phyloP scores from a whole-genome alignment of 2,888 invertebrate species.

The Bedellia somnulentella region DNA sequence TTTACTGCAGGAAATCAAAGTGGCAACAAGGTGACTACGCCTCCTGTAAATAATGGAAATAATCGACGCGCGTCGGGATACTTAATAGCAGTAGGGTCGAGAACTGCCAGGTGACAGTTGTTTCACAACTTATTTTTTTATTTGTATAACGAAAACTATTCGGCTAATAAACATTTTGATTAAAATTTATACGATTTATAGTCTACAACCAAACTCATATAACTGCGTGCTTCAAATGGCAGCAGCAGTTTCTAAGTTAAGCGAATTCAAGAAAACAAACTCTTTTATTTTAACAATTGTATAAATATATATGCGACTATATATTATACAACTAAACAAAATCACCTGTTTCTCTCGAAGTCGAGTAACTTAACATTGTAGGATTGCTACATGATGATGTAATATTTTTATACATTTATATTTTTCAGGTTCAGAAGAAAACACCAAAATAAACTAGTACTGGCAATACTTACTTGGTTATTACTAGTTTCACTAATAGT shows the following conservation, averaged over 20 bases:
- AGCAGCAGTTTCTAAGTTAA: no score
- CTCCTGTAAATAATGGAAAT: slow-evolving; percentile 41
- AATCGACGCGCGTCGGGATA: slow-evolving; percentile 44
- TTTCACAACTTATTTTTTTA: not conserved
- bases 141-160: no score
- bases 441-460: slow-evolving; percentile 57
- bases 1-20: no score
- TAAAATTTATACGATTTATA: no score
- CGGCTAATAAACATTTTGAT: no score
- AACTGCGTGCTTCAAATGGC: no score
- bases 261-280: no score
- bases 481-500: slow-evolving; percentile 55
- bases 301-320: no score
- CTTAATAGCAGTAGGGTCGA: slow-evolving; percentile 51
- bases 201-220: no score
- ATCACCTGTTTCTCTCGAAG: not conserved
- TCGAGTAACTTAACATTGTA: not conserved
- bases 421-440: slow-evolving; percentile 65
- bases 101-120: slow-evolving; percentile 40
- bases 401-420: slow-evolving; percentile 8
- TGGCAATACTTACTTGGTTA: slow-evolving; percentile 46
- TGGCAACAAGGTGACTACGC: slow-evolving; percentile 22
- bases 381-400: no score
- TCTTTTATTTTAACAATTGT: no score
- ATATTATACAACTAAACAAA: not conserved